Base-by-base conservation (phyloP, 2,797 vertebrate species). In the Threskiornis aethiopicus region DNA sequence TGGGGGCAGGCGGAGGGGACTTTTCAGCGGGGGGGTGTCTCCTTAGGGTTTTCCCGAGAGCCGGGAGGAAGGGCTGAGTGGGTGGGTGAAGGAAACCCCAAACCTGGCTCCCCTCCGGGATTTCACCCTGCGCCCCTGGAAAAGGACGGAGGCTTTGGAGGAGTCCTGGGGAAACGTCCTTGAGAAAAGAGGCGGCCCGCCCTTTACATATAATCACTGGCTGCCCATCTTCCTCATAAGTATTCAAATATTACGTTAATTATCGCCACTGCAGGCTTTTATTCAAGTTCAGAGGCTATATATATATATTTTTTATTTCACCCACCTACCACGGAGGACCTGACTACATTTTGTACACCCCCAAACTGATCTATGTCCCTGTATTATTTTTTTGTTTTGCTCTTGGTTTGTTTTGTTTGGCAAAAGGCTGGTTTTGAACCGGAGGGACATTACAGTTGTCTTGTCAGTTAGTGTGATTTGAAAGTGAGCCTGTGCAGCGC, bases 401-500 rank as follows among this genome's bases (percentile, higher is more conserved):
- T 6, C 3, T 42, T 33, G 28, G 8, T 65, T 95, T 95, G 79
- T 92, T 97, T 96, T 87, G 90, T 89, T 94, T 93, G 90, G 46
- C 7, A 71, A 94, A 79, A 92, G 80, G 55, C 87, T 96, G 84
- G 59, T 87, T 97, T 91, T 82, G 79, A 97, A 93, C 84, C 14
- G 6, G 88, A 66, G 82, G 93, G 93, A 87, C 85, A 59, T 37
- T 79, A 29, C 84, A 75, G 97, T 97, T 98, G 97, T 97, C 98
- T 96, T 96, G 97, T 97, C 97, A 97, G 94, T 98, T 97, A 94
- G 96, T 57, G 96, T 97, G 98, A 98, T 98, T 98, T 98, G 98
- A 97, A 98, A 97, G 97, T 96, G 96, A 98, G 97, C 89, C 97
- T 97, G 84, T 96, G 92, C 88, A 46, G 95, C 55, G 95, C 97